These are phyloP conservation scores for Semicossyphus pulcher DNA, from an alignment of 2,113 vertebrate genomes.

Conservation along the genomic window DNA sequence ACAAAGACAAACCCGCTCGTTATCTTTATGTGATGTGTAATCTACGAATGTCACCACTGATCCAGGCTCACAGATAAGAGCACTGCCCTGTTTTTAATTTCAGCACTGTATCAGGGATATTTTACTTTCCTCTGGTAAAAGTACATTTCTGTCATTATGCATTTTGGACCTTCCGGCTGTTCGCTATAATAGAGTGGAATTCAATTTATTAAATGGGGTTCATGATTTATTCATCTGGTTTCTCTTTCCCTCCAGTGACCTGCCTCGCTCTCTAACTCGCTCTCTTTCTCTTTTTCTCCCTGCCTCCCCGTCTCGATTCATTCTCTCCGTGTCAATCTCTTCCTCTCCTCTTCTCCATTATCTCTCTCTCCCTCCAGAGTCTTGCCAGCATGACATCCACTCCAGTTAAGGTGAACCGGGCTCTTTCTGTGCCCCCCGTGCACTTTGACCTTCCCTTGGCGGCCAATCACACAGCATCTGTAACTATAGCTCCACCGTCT, in stretches of 20 bases:
- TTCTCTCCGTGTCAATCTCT: background rate
- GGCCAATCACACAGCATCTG: constrained; percentile 79
- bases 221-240: constrained; percentile 69
- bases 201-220: constrained; percentile 61
- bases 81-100: constrained; percentile 39
- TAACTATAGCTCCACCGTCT: constrained; percentile 86
- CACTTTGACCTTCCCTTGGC: constrained; percentile 88
- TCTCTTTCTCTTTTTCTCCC: constrained; percentile 9
- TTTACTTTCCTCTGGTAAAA: constrained; percentile 41
- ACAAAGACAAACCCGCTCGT: background rate
- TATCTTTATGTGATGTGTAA: constrained; percentile 21
- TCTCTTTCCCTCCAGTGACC: constrained; percentile 49
- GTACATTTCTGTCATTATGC: constrained; percentile 53
- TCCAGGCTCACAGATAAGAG: background rate
- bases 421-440: constrained; percentile 85
- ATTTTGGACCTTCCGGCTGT: constrained; percentile 53
- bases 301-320: constrained; percentile 7
- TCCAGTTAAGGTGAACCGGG: constrained; percentile 88
- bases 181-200: constrained; percentile 67
- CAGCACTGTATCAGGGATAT: constrained; percentile 22
- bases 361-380: constrained; percentile 77
- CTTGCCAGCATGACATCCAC: constrained; percentile 89
- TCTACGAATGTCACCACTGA: background rate
- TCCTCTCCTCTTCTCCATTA: background rate
- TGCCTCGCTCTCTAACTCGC: constrained; percentile 43